Base-by-base conservation (phyloP, 2,797 vertebrate species). In the Limosa lapponica region DNA sequence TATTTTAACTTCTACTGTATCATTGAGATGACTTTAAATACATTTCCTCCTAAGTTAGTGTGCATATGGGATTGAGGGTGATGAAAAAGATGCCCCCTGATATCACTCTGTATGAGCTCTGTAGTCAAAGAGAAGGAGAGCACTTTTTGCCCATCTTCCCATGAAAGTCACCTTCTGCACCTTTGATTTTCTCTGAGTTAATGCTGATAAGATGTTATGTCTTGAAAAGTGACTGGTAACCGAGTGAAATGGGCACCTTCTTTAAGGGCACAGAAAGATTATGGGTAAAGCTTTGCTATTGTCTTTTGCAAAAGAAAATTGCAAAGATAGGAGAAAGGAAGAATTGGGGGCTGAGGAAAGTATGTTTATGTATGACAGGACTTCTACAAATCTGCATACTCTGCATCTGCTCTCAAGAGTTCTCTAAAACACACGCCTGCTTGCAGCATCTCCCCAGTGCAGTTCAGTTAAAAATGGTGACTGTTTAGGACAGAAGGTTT, bases 301-400 rank as follows among this genome's bases (percentile, higher is more conserved):
- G 7, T 36, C 16, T 80, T 90, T 81, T 52, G 37, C 17, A 49
- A 34, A 58, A 73, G 28, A 87, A 79, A 59, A 27, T 3, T 22
- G 5, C 8, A 58, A 67, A 84, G 48, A 73, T 4, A 58, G 2
- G 4, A 16, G 15, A 78, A 89, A 86, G 13, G 9, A 78, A 49
- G 19, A 89, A 66, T 0, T 20, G 4, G 4, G 5, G 2, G 9
- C 5, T 37, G 6, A 34, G 6, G 9, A 52, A 71, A 51, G 3
- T 8, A 27, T 37, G 19, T 2, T 74, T 69, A 86, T 59, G 20
- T 54, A 8, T 36, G 25, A 87, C 15, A 70, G 25, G 11, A 39
- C 14, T 70, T 87, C 11, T 55, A 58, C 10, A 58, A 34, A 32
- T 51, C 30, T 51, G 8, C 18, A 7, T 52, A 24, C 8, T 72